phyloP scores from a whole-genome alignment of 2,113 vertebrate genomes.

The Catharus fuscescens region DNA sequence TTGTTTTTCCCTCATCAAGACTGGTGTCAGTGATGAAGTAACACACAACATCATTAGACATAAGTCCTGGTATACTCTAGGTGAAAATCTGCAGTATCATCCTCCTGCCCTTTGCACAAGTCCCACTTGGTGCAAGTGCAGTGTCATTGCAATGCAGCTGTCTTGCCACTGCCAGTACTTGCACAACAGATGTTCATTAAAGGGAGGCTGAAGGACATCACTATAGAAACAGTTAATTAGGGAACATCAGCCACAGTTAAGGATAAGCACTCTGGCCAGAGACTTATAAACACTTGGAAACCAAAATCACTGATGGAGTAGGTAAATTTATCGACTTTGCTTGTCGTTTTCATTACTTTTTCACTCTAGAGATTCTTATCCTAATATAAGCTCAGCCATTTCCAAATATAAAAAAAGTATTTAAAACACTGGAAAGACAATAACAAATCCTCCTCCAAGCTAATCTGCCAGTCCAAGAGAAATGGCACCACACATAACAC shows the following conservation, averaged over 20 bases:
- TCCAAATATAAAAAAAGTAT: neutral
- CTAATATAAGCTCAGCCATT: neutral
- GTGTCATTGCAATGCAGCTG: neutral
- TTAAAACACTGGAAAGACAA: constrained; percentile 5
- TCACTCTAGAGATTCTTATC: neutral
- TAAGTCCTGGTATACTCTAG: neutral
- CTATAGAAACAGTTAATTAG: constrained; percentile 19
- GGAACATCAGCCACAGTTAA: neutral
- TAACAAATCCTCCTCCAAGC: neutral
- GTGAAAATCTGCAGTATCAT: neutral
- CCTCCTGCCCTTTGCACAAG: neutral
- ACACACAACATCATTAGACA: neutral
- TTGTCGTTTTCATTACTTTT: constrained; percentile 21
- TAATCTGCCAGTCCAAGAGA: neutral
- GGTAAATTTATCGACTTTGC: neutral
- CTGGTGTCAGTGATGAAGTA: neutral
- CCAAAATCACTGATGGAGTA: neutral
- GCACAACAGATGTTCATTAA: neutral
- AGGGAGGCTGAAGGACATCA: neutral
- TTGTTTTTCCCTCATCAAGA: neutral
- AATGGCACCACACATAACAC: neutral
- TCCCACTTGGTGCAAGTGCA: neutral
- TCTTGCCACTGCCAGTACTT: neutral
- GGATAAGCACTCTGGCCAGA: neutral
- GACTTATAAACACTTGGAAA: constrained; percentile 8